A percentile compares a stretch with the other conserved stretches of the same genome.
These are phyloP conservation scores for Tinamus guttatus DNA, from an alignment of 2,113 vertebrate species.

Conservation along the genomic window DNA sequence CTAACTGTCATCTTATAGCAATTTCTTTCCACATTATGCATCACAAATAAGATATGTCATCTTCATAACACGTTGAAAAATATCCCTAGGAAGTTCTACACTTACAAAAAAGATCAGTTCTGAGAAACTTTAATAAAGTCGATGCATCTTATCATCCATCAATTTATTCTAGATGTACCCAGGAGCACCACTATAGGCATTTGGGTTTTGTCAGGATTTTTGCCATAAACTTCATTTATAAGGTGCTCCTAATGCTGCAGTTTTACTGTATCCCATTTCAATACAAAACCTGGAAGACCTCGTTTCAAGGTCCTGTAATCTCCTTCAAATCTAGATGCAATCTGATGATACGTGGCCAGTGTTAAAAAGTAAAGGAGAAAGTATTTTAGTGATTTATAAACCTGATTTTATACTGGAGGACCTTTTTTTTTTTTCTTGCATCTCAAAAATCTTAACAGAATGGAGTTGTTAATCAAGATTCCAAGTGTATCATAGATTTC, in stretches of 20 bases:
- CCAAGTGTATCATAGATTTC: too few relatives aligned
- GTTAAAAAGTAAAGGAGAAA: neutral
- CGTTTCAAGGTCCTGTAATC: neutral
- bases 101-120: neutral
- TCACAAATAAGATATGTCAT: neutral
- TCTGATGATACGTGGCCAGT: neutral
- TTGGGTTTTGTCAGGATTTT: neutral
- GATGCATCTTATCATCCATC: neutral
- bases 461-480: neutral
- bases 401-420: neutral
- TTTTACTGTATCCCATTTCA: neutral
- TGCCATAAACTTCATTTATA: neutral
- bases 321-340: neutral
- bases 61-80: slow-evolving; percentile 7
- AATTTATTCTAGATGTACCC: neutral
- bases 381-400: neutral
- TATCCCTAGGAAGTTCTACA: neutral
- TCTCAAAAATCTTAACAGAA: neutral
- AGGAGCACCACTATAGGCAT: neutral
- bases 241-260: neutral
- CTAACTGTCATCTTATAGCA: slow-evolving; percentile 34
- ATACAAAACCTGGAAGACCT: neutral
- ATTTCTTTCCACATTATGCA: slow-evolving; percentile 23
- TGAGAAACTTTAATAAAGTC: slow-evolving; percentile 19
- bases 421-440: neutral